Evolutionary conservation across 1,140 invertebrate species (phyloP), one percentile per base, ranked within the genome.

Genomic region (Atta texana): DNA sequence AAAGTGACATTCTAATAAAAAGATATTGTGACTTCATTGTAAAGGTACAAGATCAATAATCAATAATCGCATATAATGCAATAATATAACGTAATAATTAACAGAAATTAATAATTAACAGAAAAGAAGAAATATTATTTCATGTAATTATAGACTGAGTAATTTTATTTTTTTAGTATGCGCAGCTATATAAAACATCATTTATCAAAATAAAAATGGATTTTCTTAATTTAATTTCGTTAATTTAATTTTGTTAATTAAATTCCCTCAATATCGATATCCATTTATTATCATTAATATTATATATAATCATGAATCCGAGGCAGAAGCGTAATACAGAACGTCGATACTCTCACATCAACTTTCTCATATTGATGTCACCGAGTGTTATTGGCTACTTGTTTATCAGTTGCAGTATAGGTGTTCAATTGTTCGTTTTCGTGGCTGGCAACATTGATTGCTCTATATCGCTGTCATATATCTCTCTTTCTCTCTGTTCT

Each of bases 351-450:
- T 55, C 16, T 5, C 21, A 39, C 16, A 34, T 16, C 34, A 24
- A 61, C 21, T 68, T 57, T 51, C 49, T 49, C 6, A 39, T 5
- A 10, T 51, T 51, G 49, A 66, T 55, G 64, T 55, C 31, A 14
- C n/a, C 18, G 14, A 14, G 28, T 21, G 49, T 69, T 80, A 81
- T 71, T 55, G 64, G 12, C 63, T 53, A 68, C 66, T 81, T 44
- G 53, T 51, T 81, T 71, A 71, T 81, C 77, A 81, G 64, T 55
- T 49, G 51, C 31, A 57, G 28, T 18, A 14, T 39, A 68, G 12
- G 49, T 49, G 59, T 80, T 57, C 49, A 21, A 80, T 80, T 55
- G 63, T 51, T 39, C 64, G 51, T 81, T 82, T 72, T 82, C 39
- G 68, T 39, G 34, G 21, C 18, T 21, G 24, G 28, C 14, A 31